Evolutionary conservation across 1,140 invertebrate species (phyloP).

Genomic region (Acromyrmex heyeri): DNA sequence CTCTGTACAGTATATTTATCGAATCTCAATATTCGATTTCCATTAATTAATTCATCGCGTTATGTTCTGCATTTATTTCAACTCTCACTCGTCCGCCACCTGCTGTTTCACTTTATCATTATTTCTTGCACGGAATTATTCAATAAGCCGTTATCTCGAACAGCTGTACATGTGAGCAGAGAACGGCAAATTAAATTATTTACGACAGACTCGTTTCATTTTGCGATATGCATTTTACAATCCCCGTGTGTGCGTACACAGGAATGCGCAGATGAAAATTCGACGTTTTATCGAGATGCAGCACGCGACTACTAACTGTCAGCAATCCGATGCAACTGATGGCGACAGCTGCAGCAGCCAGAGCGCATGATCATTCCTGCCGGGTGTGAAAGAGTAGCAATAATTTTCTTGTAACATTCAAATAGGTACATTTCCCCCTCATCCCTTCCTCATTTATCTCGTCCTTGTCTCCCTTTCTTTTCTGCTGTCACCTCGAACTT

Average conservation of each 20-base stretch:
- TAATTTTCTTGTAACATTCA: conserved; percentile 57
- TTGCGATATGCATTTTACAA: not conserved
- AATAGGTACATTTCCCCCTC: not conserved
- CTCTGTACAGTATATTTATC: too few species aligned
- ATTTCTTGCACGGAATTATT: conserved; percentile 14
- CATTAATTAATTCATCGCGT: conserved; percentile 36
- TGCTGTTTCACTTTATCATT: conserved; percentile 37
- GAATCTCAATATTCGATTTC: not conserved
- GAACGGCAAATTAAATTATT: conserved; percentile 2
- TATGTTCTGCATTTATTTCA: conserved; percentile 14
- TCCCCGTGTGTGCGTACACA: not conserved
- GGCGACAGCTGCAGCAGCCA: conserved; percentile 30
- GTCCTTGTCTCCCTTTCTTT: conserved; percentile 23
- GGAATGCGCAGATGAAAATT: conserved; percentile 46
- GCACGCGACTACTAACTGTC: conserved; percentile 21
- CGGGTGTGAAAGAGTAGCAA: conserved; percentile 35
- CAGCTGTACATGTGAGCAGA: not conserved
- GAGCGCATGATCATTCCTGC: conserved; percentile 31
- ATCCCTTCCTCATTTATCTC: not conserved
- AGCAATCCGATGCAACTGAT: not conserved
- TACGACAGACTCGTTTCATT: not conserved
- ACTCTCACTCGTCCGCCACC: not conserved
- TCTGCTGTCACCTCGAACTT: conserved; percentile 8
- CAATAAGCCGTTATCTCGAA: not conserved
- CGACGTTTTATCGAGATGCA: conserved; percentile 32